Evolutionary conservation across 2,888 invertebrate species (phyloP).

Genomic region (Operophtera brumata): DNA sequence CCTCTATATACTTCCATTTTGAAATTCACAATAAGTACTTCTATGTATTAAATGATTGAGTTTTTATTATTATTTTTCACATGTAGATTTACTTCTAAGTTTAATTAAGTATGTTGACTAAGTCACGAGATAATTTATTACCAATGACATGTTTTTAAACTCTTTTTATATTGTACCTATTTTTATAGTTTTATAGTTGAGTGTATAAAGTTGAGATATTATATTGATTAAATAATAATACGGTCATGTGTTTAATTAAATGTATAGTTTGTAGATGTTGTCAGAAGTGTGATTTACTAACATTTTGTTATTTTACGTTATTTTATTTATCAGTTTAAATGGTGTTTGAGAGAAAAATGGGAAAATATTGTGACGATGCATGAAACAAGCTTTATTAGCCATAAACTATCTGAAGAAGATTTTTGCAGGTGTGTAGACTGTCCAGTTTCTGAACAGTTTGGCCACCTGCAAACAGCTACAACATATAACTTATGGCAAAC

Average conservation of each 20-base stretch:
- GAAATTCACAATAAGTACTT: too few species aligned
- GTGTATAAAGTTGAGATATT: conserved; percentile 67
- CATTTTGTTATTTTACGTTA: conserved; percentile 51
- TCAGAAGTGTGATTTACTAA: conserved; percentile 74
- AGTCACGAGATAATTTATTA: conserved; percentile 80
- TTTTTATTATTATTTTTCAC: conserved; percentile 43
- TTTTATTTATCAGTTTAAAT: conserved; percentile 18
- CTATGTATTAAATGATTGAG: conserved; percentile 37
- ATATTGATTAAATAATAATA: conserved; percentile 57
- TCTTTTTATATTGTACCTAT: conserved; percentile 51
- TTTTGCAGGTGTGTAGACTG: too few species aligned
- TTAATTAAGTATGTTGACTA: conserved; percentile 73
- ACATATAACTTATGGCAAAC: too few species aligned
- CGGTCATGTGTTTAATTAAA: conserved; percentile 51
- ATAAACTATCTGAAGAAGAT: too few species aligned
- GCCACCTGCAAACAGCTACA: too few species aligned
- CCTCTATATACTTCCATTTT: too few species aligned
- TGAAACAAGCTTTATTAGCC: too few species aligned
- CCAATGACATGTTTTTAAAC: conserved; percentile 79
- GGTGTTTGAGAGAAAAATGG: conserved; percentile 12
- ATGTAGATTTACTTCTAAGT: conserved; percentile 51
- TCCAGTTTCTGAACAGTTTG: too few species aligned
- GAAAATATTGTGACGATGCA: conserved; percentile 2
- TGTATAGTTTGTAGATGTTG: conserved; percentile 59
- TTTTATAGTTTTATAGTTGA: conserved; percentile 57